Evolutionary conservation across 2,888 invertebrate species (phyloP), one percentile per base, ranked within the genome.

Genomic region (Minunthozetes semirufus): DNA sequence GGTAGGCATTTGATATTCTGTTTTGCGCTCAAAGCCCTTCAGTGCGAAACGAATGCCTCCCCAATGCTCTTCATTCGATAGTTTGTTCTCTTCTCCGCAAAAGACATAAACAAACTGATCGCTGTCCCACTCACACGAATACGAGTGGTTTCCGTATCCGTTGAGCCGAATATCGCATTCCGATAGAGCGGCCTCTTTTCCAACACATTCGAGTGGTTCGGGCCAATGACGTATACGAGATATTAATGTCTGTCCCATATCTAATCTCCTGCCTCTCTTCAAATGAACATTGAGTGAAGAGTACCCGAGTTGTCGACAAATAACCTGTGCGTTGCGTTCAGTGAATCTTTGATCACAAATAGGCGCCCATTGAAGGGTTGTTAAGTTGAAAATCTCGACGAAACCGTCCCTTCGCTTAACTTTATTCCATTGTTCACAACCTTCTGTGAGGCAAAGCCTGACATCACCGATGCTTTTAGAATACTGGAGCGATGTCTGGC

Each of bases 281-380:
- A 96, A 92, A 81, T 91, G 93, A 0, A 93, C 90, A 82, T 95
- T 94, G 38, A 94, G 86, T 0, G 92, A 89, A 82, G 94, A 92
- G 80, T 90, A 90, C 11, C 95, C 95, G 63, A 99, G 84, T 82
- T 97, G 93, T 27, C 93, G 87, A 81, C 99, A 99, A 0, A 96
- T 94, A 0, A 98, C 97, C 86, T 95, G 91, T 5, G 95, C 97
- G 82, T 97, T 98, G 80, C 96, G 87, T 82, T 97, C 94, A 0
- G 96, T 96, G 82, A 99, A 99, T 76, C 94, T 87, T 63, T 88
- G 88, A 83, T 99, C 99, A 83, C 99, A 99, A 84, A 97, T 89
- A 0, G 98, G 94, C 48, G 96, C 92, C 94, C 96, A 97, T 81
- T 97, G 96, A 22, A 93, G 85, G 0, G 96, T 95, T 1, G 99